Evolutionary conservation across 2,888 invertebrate genomes (phyloP).

Genomic region (Pardosa pseudoannulata): DNA sequence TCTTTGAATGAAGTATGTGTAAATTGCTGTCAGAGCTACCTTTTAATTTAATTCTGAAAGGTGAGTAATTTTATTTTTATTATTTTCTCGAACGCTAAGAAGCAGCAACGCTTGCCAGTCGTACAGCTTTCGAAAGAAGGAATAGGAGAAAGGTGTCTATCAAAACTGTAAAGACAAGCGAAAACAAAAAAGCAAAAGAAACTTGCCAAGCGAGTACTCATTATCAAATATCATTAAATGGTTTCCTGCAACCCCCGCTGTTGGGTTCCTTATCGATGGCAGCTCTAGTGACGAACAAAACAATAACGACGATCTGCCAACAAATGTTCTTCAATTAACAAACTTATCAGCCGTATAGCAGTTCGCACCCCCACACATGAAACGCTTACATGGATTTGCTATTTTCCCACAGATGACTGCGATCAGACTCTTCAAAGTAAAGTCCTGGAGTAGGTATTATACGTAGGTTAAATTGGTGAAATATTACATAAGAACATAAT

Average conservation of each 20-base stretch:
- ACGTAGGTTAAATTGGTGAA: too few species aligned
- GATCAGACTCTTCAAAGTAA: neutral
- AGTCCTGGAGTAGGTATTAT: too few species aligned
- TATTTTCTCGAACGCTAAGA: neutral
- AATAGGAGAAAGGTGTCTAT: neutral
- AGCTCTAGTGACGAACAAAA: neutral
- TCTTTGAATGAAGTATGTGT: too few species aligned
- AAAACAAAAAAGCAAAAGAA: conserved; percentile 1
- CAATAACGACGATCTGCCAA: conserved; percentile 5
- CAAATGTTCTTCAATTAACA: conserved; percentile 15
- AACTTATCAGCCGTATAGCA: neutral
- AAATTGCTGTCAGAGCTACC: too few species aligned
- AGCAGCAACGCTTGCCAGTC: neutral
- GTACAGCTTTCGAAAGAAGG: neutral
- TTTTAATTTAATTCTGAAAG: too few species aligned
- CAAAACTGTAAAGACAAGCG: neutral
- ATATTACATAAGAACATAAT: too few species aligned
- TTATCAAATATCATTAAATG: conserved; percentile 10
- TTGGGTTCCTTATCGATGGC: neutral
- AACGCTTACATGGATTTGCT: neutral
- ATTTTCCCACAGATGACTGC: neutral
- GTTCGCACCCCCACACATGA: neutral
- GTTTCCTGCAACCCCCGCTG: conserved; percentile 21
- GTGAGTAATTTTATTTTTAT: neutral
- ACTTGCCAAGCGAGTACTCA: neutral